Percentiles rank a stretch among this genome's conserved stretches.
Evolutionary conservation across 1,140 invertebrate genomes (phyloP).

Genomic region (Muscidifurax raptorellus): DNA sequence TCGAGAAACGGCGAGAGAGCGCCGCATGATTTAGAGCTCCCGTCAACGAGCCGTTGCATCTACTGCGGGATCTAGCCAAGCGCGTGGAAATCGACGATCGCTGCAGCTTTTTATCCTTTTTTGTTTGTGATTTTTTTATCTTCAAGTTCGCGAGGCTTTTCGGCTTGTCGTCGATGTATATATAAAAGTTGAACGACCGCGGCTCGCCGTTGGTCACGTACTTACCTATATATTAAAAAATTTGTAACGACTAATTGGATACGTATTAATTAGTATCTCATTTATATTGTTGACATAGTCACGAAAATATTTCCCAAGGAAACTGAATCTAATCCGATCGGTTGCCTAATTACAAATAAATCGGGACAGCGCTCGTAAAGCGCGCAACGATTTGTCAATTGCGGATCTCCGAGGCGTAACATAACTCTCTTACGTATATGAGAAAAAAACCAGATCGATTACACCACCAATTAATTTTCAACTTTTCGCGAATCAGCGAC

Average conservation of each 20-base stretch:
- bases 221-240: too few relatives aligned
- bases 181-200: too few relatives aligned
- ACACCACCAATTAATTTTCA: slow-evolving; percentile 7
- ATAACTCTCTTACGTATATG: background rate
- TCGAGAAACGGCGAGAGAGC: slow-evolving; percentile 32
- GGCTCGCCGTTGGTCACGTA: too few relatives aligned
- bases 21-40: slow-evolving; percentile 43
- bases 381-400: slow-evolving; percentile 8
- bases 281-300: background rate
- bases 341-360: slow-evolving; percentile 24
- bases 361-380: background rate
- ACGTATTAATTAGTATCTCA: background rate
- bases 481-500: slow-evolving; percentile 6
- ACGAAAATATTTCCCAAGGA: background rate
- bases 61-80: slow-evolving; percentile 16
- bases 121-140: background rate
- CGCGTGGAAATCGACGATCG: slow-evolving; percentile 38
- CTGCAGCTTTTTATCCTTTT: slow-evolving; percentile 25
- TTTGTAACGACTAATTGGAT: background rate
- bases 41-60: slow-evolving; percentile 33
- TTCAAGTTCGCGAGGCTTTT: too few relatives aligned
- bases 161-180: too few relatives aligned
- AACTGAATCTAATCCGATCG: background rate
- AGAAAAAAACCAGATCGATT: background rate
- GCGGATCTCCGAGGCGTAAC: background rate